Percentiles rank a stretch among this genome's conserved stretches.
Conservation (phyloP, 1,140 invertebrate genomes). For the Aphaenogaster floridana region DNA sequence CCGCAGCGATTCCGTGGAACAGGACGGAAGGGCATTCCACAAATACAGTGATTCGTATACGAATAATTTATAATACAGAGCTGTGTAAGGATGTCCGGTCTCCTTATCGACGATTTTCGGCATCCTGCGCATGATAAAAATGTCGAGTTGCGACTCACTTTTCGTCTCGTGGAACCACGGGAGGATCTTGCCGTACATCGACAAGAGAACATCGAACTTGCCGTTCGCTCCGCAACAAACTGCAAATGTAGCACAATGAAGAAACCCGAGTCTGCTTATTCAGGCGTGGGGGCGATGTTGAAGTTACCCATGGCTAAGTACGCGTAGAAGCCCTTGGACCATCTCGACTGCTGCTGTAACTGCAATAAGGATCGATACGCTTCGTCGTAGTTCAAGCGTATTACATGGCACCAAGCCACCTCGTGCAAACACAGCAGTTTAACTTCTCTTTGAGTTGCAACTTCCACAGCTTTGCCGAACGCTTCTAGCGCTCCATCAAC, state of each 20-base stretch:
- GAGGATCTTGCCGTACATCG: slow-evolving; percentile 84
- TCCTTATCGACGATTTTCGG: slow-evolving; percentile 79
- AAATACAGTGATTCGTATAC: slow-evolving; percentile 91
- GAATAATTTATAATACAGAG: slow-evolving; percentile 88
- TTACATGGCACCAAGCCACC: slow-evolving; percentile 91
- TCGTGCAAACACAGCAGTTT: slow-evolving; percentile 91
- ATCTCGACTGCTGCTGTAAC: slow-evolving; percentile 89
- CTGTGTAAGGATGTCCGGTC: slow-evolving; percentile 76
- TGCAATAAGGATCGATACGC: slow-evolving; percentile 88
- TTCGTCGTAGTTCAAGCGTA: slow-evolving; percentile 89
- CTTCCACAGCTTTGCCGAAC: slow-evolving; percentile 88
- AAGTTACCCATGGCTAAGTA: slow-evolving; percentile 89
- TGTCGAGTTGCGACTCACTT: slow-evolving; percentile 80
- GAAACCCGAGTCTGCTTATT: background rate
- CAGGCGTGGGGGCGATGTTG: background rate
- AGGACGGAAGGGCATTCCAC: slow-evolving; percentile 91
- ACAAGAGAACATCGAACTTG: slow-evolving; percentile 82
- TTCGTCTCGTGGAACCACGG: slow-evolving; percentile 80
- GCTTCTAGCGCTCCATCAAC: slow-evolving; percentile 88
- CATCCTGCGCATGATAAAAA: slow-evolving; percentile 80
- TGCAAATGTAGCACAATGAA: slow-evolving; percentile 63
- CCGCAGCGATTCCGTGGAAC: slow-evolving; percentile 86
- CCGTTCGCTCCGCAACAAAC: slow-evolving; percentile 88
- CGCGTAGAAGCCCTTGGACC: slow-evolving; percentile 91
- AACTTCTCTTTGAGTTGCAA: slow-evolving; percentile 90